Evolutionary conservation across 2,797 vertebrate species (phyloP).

Genomic region (Ctenopoma kingsleyae): DNA sequence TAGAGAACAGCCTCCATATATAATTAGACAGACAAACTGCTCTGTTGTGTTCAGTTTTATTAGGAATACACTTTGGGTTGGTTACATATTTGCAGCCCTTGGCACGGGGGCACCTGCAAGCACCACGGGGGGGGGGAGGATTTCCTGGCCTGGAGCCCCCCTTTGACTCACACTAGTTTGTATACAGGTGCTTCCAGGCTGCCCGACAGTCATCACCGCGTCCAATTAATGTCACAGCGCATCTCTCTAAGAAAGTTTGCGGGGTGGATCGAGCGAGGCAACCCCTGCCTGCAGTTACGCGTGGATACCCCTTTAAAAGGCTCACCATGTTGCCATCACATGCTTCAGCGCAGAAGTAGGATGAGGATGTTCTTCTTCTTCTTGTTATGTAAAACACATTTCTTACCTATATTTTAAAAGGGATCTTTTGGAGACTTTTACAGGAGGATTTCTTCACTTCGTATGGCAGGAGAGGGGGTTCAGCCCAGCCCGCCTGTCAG

Average conservation of each 20-base stretch:
- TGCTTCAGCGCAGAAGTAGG: constrained; percentile 73
- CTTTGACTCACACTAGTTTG: neutral
- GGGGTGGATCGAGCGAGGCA: constrained; percentile 25
- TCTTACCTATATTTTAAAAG: constrained; percentile 6
- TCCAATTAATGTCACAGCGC: constrained; percentile 30
- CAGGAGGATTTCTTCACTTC: constrained; percentile 44
- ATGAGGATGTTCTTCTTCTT: constrained; percentile 68
- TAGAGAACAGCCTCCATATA: neutral
- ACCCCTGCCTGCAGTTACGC: constrained; percentile 36
- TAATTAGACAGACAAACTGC: neutral
- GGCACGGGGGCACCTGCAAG: neutral
- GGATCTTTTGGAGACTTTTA: constrained; percentile 33
- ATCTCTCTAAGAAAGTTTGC: constrained; percentile 48
- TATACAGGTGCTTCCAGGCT: constrained; percentile 33
- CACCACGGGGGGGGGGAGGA: neutral
- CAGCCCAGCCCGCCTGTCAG: constrained; percentile 50
- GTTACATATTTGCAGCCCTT: neutral
- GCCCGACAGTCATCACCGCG: neutral
- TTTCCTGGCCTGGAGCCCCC: neutral
- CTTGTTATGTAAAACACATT: constrained; percentile 68
- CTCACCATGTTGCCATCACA: constrained; percentile 80
- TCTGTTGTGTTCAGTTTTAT: neutral
- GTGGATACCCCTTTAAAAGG: constrained; percentile 82
- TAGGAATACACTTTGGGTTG: neutral
- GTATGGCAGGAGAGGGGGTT: constrained; percentile 2